Evolutionary conservation across 2,888 invertebrate species (phyloP), one percentile per base, ranked within the genome.

Genomic region (Polymixis lichenea): DNA sequence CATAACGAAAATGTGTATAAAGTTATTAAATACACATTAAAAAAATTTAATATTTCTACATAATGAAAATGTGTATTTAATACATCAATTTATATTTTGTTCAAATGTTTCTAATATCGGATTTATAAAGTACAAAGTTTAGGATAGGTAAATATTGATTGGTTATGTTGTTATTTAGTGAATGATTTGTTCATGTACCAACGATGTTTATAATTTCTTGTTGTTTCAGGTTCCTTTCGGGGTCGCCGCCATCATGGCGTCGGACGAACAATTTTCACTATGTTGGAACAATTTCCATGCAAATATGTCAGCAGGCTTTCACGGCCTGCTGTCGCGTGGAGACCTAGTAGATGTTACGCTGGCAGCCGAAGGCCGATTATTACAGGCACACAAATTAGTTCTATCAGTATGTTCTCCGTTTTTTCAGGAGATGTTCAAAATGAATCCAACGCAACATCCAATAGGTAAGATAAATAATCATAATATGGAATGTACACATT

Each of bases 261-360:
- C 97, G 96, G 97, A 97, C 97, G 97, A 97, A 96, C 97, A 97
- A 93, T 97, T 97, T 96, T 98, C 98, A 94, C 95, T 98, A 95
- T 97, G 97, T 96, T 98, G 98, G 98, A 98, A 98, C 96, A 98
- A 98, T 96, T 98, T 98, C 96, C 97, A 97, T 95, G 97, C 97
- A 86, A 98, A 98, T 91, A 97, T 98, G 96, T 97, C 97, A 83
- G 97, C 97, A 93, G 97, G 97, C 90, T 98, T 98, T 93, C 97
- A 98, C 90, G 97, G 97, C 93, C 97, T 98, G 92, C 94, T 98
- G 94, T 97, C 97, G 92, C 97, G 97, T 93, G 97, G 97, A 85
- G 97, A 97, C 93, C 94, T 98, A 89, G 98, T 98, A 87, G 98
- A 98, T 89, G 98, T 98, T 78, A 98, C 98, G 55, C 94, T 98